These are phyloP conservation scores for Cynocephalus volans DNA, from an alignment of 2,113 vertebrate genomes.

Conservation along the genomic window DNA sequence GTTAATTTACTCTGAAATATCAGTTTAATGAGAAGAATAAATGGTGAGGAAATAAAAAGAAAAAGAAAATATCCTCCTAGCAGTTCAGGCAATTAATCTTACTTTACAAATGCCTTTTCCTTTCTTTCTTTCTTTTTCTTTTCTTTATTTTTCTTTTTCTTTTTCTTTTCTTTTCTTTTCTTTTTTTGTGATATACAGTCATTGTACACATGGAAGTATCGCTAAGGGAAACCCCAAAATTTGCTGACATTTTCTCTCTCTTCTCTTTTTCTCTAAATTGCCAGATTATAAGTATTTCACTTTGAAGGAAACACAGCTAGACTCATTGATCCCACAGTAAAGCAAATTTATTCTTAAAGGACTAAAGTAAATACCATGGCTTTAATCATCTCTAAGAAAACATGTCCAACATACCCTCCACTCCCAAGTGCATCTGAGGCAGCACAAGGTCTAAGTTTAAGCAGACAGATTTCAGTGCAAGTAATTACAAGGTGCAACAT, in stretches of 20 bases:
- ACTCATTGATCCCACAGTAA: conserved; percentile 69
- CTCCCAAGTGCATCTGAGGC: conserved; percentile 64
- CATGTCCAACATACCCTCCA: neutral
- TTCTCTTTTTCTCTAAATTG: conserved; percentile 5
- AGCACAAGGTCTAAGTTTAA: conserved; percentile 60
- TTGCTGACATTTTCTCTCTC: neutral
- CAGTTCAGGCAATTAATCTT: neutral
- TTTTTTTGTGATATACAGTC: neutral
- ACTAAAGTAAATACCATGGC: conserved; percentile 60
- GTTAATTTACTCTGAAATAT: conserved; percentile 46
- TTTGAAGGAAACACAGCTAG: neutral
- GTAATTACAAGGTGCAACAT: conserved; percentile 87
- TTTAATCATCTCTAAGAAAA: conserved; percentile 63
- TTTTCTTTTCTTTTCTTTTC: neutral
- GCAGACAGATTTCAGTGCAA: conserved; percentile 79
- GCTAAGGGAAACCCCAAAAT: neutral
- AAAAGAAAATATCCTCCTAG: neutral
- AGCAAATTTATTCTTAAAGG: conserved; percentile 72
- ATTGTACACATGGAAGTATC: neutral
- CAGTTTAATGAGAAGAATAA: conserved; percentile 55
- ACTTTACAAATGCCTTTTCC: neutral
- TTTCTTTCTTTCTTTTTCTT: neutral
- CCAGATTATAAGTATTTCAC: conserved; percentile 14
- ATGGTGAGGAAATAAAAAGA: neutral
- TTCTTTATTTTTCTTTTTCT: neutral